These are phyloP conservation scores for Prionailurus bengalensis DNA, from an alignment of 2,113 vertebrate genomes.

Conservation along the genomic window DNA sequence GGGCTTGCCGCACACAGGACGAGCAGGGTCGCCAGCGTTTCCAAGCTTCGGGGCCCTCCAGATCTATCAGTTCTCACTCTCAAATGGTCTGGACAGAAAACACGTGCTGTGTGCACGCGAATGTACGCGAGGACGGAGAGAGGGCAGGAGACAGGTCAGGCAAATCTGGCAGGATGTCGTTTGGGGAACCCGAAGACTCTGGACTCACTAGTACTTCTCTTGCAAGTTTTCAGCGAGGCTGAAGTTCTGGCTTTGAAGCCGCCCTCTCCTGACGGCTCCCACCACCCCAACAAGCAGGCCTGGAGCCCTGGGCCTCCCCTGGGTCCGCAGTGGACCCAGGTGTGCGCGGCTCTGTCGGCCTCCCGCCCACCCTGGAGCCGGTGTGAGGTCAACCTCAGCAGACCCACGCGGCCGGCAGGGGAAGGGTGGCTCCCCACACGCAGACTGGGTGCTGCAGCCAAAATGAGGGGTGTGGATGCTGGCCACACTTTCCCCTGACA, in stretches of 20 bases:
- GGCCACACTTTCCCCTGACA: background rate
- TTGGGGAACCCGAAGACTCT: rapidly evolving
- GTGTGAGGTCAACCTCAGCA: background rate
- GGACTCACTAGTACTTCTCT: background rate
- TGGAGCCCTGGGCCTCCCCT: background rate
- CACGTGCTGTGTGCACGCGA: too few relatives aligned
- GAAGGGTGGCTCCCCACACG: too few relatives aligned
- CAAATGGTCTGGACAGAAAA: too few relatives aligned
- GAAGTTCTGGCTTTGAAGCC: background rate
- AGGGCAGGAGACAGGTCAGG: background rate
- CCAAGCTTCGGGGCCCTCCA: background rate
- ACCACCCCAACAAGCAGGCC: background rate
- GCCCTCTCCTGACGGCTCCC: background rate
- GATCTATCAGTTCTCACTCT: background rate
- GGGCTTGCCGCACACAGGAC: too few relatives aligned
- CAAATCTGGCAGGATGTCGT: background rate
- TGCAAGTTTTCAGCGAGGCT: background rate
- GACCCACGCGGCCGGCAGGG: rapidly evolving
- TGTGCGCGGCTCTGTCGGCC: background rate
- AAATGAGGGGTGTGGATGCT: background rate
- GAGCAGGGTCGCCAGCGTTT: background rate
- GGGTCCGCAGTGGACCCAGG: too few relatives aligned
- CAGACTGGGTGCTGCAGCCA: background rate
- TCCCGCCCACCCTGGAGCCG: background rate
- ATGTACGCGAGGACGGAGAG: background rate